Conservation (phyloP, 2,113 vertebrate species). For the Xiphophorus hellerii region DNA sequence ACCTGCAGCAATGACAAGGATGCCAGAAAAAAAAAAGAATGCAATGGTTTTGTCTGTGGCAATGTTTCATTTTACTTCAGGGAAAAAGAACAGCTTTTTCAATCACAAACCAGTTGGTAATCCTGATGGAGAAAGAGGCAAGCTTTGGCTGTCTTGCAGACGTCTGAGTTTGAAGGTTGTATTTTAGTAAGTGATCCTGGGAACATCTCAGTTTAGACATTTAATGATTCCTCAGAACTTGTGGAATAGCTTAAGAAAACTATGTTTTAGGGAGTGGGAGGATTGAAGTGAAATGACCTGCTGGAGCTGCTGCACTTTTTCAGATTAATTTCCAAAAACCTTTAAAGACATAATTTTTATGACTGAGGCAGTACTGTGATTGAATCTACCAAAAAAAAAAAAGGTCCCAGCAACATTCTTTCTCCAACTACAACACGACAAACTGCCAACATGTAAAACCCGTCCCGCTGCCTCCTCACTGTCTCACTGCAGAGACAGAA, state of each 20-base stretch:
- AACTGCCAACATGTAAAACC: slow-evolving; percentile 1
- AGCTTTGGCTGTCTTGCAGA: not conserved
- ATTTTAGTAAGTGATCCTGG: not conserved
- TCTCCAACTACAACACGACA: not conserved
- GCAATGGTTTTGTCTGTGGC: slow-evolving; percentile 18
- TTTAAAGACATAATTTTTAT: not conserved
- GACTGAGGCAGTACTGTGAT: not conserved
- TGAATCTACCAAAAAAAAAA: no score
- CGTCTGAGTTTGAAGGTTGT: not conserved
- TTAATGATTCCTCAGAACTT: not conserved
- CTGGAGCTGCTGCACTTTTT: not conserved
- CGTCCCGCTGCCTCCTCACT: slow-evolving; percentile 50
- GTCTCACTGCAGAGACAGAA: slow-evolving; percentile 70
- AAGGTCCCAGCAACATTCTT: not conserved
- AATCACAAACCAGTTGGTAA: not conserved
- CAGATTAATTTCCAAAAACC: not conserved
- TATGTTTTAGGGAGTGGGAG: no score
- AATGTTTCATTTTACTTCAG: slow-evolving; percentile 10
- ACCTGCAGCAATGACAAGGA: not conserved
- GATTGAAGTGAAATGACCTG: not conserved
- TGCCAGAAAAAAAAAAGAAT: not conserved
- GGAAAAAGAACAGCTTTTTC: not conserved
- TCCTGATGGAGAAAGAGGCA: not conserved
- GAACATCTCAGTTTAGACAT: not conserved
- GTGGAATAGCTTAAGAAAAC: not conserved